Base-by-base conservation (phyloP, 2,797 vertebrate genomes). In the Rhabdophis nuchalis region DNA sequence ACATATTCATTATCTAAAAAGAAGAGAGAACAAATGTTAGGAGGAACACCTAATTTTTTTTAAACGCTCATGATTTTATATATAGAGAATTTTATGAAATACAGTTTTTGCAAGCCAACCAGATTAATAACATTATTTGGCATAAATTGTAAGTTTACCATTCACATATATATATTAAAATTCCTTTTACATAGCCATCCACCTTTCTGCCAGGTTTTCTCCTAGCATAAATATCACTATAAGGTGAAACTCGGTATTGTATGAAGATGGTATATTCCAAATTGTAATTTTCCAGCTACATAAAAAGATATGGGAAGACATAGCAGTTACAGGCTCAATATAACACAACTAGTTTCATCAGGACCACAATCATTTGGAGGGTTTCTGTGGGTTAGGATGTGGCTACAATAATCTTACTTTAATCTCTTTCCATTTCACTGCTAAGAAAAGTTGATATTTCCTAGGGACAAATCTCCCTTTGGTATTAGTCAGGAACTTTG, bases 1-100 rank as follows among this genome's bases (percentile, higher is more conserved):
- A 99, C 97, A 93, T 98, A 98, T 93, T 99, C 98, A 91, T 98
- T 98, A 96, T 99, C 98, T 99, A 94, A 61, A 92, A 92, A 41
- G 96, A 90, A 90, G 41, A 52, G 89, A 27, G 36, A 50, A 92
- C 11, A 87, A 90, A 5, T 13, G 10, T 1, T 32, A 61, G 56
- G 25, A 93, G 29, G 36, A 82, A 82, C 20, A 82, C 4, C 1
- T 82, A 36, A 82, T 46, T 12, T 82, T 46, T 46, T 82, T 82
- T 82, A 46, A 82, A 82, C 46, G 72, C 36, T 25, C 20, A 46
- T 10, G 41, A 25, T 46, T 82, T 46, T 46, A 82, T 12, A 77
- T 5, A 86, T 16, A 87, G 46, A 36, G 4, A 14, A 54, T 54
- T 86, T 54, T 56, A 54, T 56, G n/a, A 86, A 20, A 86, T 27